Conservation (phyloP, 64 coral and sea anemone species). For the Stichodactyla mertensii region DNA sequence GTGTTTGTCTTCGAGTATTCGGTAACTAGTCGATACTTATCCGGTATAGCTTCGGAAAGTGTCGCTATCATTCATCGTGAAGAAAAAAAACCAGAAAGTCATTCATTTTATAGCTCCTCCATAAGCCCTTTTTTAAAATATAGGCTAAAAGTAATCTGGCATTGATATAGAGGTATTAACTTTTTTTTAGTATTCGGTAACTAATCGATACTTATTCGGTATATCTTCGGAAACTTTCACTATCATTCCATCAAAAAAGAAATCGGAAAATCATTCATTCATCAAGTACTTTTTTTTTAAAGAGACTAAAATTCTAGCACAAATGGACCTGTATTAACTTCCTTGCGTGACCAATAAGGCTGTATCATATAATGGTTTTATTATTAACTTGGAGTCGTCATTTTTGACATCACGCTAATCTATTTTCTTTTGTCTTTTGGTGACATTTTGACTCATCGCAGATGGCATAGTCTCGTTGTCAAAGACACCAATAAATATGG, state of each 20-base stretch:
- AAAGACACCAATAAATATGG: neutral
- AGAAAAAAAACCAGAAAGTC: no score
- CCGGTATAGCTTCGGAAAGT: neutral
- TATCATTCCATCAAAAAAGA: no score
- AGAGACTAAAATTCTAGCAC: no score
- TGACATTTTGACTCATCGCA: neutral
- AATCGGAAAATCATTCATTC: no score
- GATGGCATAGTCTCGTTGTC: slow-evolving; percentile 11
- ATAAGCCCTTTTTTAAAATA: no score
- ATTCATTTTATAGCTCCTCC: no score
- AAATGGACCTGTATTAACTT: neutral
- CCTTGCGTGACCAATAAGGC: neutral
- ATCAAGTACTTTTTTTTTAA: no score
- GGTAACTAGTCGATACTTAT: neutral
- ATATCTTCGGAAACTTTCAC: no score
- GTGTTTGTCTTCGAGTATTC: neutral
- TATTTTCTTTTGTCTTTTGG: neutral
- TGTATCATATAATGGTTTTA: neutral
- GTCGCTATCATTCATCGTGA: no score
- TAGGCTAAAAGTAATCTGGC: no score
- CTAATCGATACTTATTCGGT: neutral
- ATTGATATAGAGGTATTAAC: no score
- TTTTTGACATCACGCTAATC: slow-evolving; percentile 1
- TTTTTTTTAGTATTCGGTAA: neutral
- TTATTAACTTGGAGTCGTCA: slow-evolving; percentile 3